Evolutionary conservation across 2,888 invertebrate genomes (phyloP), one percentile per base, ranked within the genome.

Genomic region (Synergus japonicus): DNA sequence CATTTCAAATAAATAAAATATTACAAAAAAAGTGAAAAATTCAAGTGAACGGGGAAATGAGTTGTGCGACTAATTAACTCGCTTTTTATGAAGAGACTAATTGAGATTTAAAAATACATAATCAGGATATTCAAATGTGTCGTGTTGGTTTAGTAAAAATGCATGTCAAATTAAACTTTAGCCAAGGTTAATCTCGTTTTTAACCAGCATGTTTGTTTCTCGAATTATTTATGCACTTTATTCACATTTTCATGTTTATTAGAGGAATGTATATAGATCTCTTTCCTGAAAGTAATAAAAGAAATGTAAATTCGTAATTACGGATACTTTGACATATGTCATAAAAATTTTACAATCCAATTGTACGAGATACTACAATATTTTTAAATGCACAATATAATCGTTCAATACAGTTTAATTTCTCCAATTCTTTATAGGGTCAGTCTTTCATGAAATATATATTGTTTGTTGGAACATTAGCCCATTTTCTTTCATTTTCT

Each of bases 91-190:
- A 37, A 4, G 64, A 64, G 5, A 41, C 12, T 37, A 64, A 64
- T 64, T 64, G 29, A 29, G 64, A 15, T 64, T 64, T 64, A 64
- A 64, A 64, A 64, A 64, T 37, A 64, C 41, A 37, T 37, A 64
- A 64, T 64, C 37, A 29, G 64, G 7, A 37, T 64, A 64, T 37
- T 37, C 37, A 64, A 64, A 29, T 5, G 37, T 29, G 13, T 37
- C 37, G 37, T 29, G 13, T 29, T 41, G 13, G 29, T 13, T 37
- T 29, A 15, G 7, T 37, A 22, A 64, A 64, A 64, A 37, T 4
- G 41, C 65, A 65, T 65, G 8, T 13, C 9, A 41, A 65, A 41
- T 15, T 65, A 37, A 65, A 65, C 41, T 65, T 65, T 15, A 65
- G 37, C 65, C n/a, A 37, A n/a, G 41, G 13, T 2, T n/a, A 65